A percentile compares a stretch with the other conserved stretches of the same genome.
phyloP scores from a whole-genome alignment of 2,888 invertebrate species.

The Drosophila parthenogenetica region DNA sequence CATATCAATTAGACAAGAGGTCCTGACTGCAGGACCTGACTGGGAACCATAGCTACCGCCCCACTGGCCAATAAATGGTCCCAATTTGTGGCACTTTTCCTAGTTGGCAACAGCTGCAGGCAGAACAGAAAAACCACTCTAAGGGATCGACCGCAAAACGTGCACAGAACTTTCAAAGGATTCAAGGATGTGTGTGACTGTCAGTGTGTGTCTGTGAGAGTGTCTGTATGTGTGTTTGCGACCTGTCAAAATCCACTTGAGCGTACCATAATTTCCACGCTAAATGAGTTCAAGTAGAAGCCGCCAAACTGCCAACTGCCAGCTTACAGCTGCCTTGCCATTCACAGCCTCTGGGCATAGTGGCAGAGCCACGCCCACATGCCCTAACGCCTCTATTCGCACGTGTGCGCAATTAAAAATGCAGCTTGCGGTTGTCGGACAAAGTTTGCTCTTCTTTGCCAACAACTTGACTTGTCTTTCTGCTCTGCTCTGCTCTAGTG shows the following conservation, averaged over 20 bases:
- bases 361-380: slow-evolving; percentile 33
- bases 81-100: slow-evolving; percentile 41
- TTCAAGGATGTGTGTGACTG: slow-evolving; percentile 56
- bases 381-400: slow-evolving; percentile 43
- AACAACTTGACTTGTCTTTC: slow-evolving; percentile 23
- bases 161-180: slow-evolving; percentile 67
- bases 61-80: slow-evolving; percentile 38
- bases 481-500: slow-evolving; percentile 63
- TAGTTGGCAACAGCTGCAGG: slow-evolving; percentile 37
- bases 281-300: slow-evolving; percentile 75
- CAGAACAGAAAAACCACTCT: slow-evolving; percentile 8
- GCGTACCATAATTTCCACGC: slow-evolving; percentile 73
- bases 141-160: slow-evolving; percentile 54
- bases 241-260: slow-evolving; percentile 76
- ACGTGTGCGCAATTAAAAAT: slow-evolving; percentile 79
- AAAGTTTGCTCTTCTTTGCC: slow-evolving; percentile 39
- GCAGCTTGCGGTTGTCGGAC: slow-evolving; percentile 79
- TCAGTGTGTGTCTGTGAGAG: slow-evolving; percentile 8
- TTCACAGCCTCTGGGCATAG: slow-evolving; percentile 28
- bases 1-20: slow-evolving; percentile 69
- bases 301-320: slow-evolving; percentile 39
- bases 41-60: background rate
- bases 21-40: slow-evolving; percentile 6
- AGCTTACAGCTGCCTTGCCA: slow-evolving; percentile 27
- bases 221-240: slow-evolving; percentile 1